Evolutionary conservation across 92 coral and sea anemone species (phyloP).

Genomic region (Epizoanthus fatuus): DNA sequence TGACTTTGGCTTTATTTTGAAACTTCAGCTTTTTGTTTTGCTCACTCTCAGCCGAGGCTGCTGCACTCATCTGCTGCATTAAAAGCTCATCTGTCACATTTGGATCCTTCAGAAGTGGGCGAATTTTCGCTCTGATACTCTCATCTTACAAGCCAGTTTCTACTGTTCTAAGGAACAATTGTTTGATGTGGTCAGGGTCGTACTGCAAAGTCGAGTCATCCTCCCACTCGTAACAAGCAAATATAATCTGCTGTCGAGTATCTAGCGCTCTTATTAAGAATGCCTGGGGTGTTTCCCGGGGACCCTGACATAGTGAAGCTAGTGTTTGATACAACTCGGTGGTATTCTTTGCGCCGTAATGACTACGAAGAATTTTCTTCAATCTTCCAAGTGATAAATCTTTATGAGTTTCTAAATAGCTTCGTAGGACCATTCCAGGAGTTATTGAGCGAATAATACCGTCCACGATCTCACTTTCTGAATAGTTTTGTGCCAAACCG

Average conservation of each 20-base stretch:
- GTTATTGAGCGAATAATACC: slow-evolving; percentile 60
- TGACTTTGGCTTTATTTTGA: slow-evolving; percentile 41
- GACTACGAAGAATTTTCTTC: slow-evolving; percentile 68
- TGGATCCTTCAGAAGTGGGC: slow-evolving; percentile 61
- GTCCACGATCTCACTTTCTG: slow-evolving; percentile 60
- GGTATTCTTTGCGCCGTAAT: slow-evolving; percentile 59
- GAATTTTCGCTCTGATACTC: slow-evolving; percentile 60
- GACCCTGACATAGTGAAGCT: slow-evolving; percentile 61
- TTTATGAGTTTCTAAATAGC: slow-evolving; percentile 63
- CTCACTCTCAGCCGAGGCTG: slow-evolving; percentile 75
- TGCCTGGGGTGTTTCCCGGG: slow-evolving; percentile 69
- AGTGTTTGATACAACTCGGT: slow-evolving; percentile 66
- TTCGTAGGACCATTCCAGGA: slow-evolving; percentile 62
- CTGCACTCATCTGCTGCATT: slow-evolving; percentile 60
- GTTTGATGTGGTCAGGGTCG: slow-evolving; percentile 54
- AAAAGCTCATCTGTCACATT: slow-evolving; percentile 65
- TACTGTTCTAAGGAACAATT: slow-evolving; percentile 59
- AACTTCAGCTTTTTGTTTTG: slow-evolving; percentile 48
- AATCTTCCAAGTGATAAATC: slow-evolving; percentile 66
- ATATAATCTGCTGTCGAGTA: slow-evolving; percentile 62
- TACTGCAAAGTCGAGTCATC: slow-evolving; percentile 40
- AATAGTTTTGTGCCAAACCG: slow-evolving; percentile 45
- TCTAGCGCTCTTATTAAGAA: slow-evolving; percentile 79
- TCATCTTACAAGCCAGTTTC: slow-evolving; percentile 79
- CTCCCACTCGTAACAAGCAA: slow-evolving; percentile 50